A percentile compares a stretch with the other conserved stretches of the same genome.
Conservation (phyloP, 2,797 vertebrate genomes). For the Acanthornis magna region DNA sequence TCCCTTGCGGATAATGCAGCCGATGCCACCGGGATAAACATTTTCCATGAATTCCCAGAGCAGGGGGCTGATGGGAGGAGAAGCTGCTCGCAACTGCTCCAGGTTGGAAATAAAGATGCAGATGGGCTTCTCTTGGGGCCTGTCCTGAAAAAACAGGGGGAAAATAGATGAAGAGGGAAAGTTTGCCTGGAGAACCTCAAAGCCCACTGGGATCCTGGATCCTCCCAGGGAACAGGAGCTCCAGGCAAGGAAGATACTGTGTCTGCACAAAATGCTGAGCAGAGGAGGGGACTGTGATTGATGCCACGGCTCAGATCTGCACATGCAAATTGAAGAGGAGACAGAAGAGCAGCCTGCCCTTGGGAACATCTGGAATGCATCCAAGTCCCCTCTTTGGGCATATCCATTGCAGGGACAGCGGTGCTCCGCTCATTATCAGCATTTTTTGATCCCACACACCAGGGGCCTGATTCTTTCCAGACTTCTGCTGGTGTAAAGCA, state of each 20-base stretch:
- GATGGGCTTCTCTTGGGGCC: conserved; percentile 89
- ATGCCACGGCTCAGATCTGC: background rate
- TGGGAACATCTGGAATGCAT: background rate
- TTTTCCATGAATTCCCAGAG: conserved; percentile 92
- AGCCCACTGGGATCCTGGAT: background rate
- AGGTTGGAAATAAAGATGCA: conserved; percentile 90
- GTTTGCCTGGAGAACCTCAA: accelerated
- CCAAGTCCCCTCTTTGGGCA: background rate
- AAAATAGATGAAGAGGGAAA: background rate
- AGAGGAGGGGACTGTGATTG: background rate
- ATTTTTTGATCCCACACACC: background rate
- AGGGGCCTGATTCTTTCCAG: background rate
- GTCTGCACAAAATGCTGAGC: background rate
- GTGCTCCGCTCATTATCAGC: background rate
- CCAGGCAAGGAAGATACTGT: background rate
- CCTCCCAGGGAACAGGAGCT: background rate
- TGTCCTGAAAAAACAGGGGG: conserved; percentile 73
- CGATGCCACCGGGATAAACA: conserved; percentile 88
- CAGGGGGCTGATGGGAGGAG: conserved; percentile 87
- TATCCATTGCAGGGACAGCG: accelerated
- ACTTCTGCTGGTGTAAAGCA: background rate
- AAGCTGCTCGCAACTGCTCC: conserved; percentile 82
- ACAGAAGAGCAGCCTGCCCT: background rate
- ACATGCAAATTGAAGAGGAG: background rate
- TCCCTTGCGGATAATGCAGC: conserved; percentile 89